Evolutionary conservation across 2,888 invertebrate genomes (phyloP), one percentile per base, ranked within the genome.

Genomic region (Glaucopsyche alexis): DNA sequence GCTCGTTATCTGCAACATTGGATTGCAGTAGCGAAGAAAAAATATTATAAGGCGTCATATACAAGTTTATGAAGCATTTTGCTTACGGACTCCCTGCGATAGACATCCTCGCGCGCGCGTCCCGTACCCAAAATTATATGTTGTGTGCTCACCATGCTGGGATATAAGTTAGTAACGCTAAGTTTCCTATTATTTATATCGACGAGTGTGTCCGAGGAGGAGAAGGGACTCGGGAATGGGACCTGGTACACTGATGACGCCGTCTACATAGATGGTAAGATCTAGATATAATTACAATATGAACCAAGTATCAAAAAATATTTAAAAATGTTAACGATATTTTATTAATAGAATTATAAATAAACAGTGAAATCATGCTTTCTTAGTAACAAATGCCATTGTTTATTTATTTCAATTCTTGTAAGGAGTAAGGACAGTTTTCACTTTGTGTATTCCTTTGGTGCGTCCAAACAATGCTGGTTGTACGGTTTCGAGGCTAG

Each of bases 401-500:
- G 29, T 52, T 52, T 71, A 14, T 71, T 71, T 45, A 60, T 55
- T 71, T 60, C 7, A 11, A 45, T 7, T 16, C 60, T 69, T 70
- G 49, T 38, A 40, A 69, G 14, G 64, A 71, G 49, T 38, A 47
- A 69, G 16, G 64, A 71, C 49, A 42, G 65, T 67, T 74, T 73
- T 72, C 60, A 75, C 75, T 76, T 77, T 72, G 72, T 75, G 76
- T 74, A 78, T 84, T 83, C 82, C 80, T 81, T 81, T 82, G 80
- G 83, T 78, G 82, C 81, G 82, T 81, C 81, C 84, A 88, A 88
- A 91, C 90, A 91, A 91, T 89, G 88, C 84, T 78, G 80, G 82
- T 79, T 86, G 83, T 93, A 87, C 86, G 90, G 92, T 93, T 91
- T 87, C 84, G 90, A 89, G 93, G 91, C 89, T 91, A 91, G 91